These are phyloP conservation scores for Nebria salina DNA, from an alignment of 2,888 invertebrate genomes.

Conservation along the genomic window DNA sequence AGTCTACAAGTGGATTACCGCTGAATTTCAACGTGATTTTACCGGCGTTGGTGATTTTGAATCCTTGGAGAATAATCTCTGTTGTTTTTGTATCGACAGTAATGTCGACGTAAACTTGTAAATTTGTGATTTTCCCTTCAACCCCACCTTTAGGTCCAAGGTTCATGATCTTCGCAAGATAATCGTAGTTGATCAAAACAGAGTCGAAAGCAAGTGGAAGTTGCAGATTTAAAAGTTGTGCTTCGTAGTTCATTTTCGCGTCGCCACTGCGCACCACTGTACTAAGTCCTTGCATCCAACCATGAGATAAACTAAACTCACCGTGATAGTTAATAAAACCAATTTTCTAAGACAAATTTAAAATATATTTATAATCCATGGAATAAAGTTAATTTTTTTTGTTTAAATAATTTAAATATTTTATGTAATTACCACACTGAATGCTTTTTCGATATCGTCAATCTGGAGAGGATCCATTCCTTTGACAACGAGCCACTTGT, in stretches of 20 bases:
- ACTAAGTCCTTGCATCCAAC: constrained; percentile 64
- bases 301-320: constrained; percentile 63
- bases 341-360: constrained; percentile 57
- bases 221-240: constrained; percentile 32
- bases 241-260: constrained; percentile 54
- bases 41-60: constrained; percentile 53
- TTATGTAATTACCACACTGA: constrained; percentile 61
- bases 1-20: constrained; percentile 65
- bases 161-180: constrained; percentile 65
- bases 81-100: constrained; percentile 51
- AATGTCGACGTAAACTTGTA: constrained; percentile 50
- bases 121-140: constrained; percentile 60
- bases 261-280: constrained; percentile 64
- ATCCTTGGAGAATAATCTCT: constrained; percentile 51
- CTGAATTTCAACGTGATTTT: constrained; percentile 64
- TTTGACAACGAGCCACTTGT: constrained; percentile 60
- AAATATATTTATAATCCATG: not conserved
- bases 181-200: constrained; percentile 66
- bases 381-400: too few relatives aligned
- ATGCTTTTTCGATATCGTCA: constrained; percentile 64
- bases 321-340: constrained; percentile 66
- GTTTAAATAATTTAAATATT: too few relatives aligned
- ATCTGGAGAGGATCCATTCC: constrained; percentile 64
- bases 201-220: constrained; percentile 43
- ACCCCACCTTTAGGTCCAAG: constrained; percentile 67